Evolutionary conservation across 2,888 invertebrate genomes (phyloP).

Genomic region (Drosophila algonquin): DNA sequence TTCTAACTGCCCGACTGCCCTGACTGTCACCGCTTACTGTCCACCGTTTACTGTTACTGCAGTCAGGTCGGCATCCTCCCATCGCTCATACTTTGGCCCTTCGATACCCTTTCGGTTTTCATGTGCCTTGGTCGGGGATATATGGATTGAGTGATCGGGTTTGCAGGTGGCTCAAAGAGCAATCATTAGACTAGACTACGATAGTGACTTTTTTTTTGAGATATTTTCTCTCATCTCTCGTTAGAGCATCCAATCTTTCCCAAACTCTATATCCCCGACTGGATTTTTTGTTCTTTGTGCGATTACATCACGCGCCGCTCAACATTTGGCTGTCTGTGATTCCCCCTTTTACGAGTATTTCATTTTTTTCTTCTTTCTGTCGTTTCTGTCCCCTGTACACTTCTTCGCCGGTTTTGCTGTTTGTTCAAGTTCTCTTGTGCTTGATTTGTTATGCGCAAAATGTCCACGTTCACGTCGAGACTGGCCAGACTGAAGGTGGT

Average conservation of each 20-base stretch:
- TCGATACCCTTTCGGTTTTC: constrained; percentile 15
- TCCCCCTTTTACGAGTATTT: constrained; percentile 38
- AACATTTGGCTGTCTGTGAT: constrained; percentile 77
- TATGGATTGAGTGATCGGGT: neutral
- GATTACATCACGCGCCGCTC: constrained; percentile 73
- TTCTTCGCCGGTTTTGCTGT: constrained; percentile 8
- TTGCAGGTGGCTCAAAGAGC: neutral
- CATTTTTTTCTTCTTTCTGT: constrained; percentile 4
- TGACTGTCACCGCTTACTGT: constrained; percentile 27
- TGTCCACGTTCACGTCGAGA: constrained; percentile 75
- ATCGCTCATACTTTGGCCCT: constrained; percentile 1
- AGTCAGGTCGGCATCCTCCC: constrained; percentile 4
- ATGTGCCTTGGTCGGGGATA: constrained; percentile 1
- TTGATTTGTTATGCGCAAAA: constrained; percentile 82
- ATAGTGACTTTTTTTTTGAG: neutral
- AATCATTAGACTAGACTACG: too few relatives aligned
- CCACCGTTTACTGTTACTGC: constrained; percentile 34
- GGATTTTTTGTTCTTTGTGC: constrained; percentile 49
- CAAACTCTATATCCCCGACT: neutral
- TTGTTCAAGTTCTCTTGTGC: constrained; percentile 56
- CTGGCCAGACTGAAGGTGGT: constrained; percentile 31
- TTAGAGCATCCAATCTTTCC: constrained; percentile 31
- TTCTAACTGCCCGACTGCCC: constrained; percentile 61
- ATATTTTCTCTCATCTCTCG: neutral
- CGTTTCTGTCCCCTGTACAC: constrained; percentile 3